Percentiles rank a stretch among this genome's conserved stretches.
Evolutionary conservation across 2,888 invertebrate genomes (phyloP).

Genomic region (Eristalinus aeneus): DNA sequence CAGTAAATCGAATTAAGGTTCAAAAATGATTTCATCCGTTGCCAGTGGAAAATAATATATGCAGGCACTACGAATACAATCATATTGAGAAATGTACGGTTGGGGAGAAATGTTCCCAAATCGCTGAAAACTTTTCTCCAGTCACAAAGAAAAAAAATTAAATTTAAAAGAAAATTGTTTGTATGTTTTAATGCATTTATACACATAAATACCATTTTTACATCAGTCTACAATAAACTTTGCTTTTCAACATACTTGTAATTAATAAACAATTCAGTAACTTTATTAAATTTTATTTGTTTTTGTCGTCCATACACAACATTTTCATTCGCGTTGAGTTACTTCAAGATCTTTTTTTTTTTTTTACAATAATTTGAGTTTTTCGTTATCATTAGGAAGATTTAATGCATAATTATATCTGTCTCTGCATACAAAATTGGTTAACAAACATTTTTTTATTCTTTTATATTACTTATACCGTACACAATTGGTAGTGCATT

Average conservation of each 20-base stretch:
- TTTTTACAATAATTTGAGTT: slow-evolving; percentile 43
- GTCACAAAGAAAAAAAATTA: too few relatives aligned
- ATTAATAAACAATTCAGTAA: background rate
- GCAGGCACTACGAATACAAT: too few relatives aligned
- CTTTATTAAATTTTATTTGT: background rate
- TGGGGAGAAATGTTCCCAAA: background rate
- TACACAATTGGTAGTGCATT: slow-evolving; percentile 10
- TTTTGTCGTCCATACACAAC: background rate
- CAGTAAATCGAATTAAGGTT: too few relatives aligned
- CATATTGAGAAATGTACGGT: too few relatives aligned
- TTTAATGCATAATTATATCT: slow-evolving; percentile 60
- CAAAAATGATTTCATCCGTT: too few relatives aligned
- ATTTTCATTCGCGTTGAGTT: slow-evolving; percentile 20
- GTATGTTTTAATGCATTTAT: background rate
- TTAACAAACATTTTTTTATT: slow-evolving; percentile 63
- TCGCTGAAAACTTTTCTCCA: too few relatives aligned
- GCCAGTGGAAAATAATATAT: too few relatives aligned
- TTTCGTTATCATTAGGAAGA: slow-evolving; percentile 48
- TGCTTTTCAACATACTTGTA: background rate
- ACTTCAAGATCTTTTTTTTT: slow-evolving; percentile 57
- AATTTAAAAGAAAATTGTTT: background rate
- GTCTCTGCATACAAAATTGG: slow-evolving; percentile 18
- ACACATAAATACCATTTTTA: background rate
- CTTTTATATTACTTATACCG: slow-evolving; percentile 24
- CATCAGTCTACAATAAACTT: background rate